Conservation (phyloP, 37 sponge, comb jelly and placozoan species). For the Mnemiopsis leidyi region DNA sequence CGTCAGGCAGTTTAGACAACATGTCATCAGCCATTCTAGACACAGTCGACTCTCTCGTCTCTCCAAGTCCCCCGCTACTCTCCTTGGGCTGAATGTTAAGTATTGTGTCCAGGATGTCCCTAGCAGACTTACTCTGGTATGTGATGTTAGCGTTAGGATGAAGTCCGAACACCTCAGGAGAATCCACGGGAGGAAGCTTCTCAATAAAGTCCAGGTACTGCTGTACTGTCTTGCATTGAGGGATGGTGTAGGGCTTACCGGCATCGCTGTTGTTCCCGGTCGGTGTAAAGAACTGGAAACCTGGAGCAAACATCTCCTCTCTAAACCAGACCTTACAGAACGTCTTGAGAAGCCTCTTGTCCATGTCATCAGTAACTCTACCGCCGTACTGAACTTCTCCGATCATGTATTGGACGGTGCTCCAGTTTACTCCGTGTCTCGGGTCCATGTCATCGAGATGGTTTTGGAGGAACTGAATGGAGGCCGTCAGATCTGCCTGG, state of each 20-base stretch:
- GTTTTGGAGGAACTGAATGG: conserved; percentile 96
- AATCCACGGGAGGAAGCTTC: conserved; percentile 89
- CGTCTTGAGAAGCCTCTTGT: conserved; percentile 94
- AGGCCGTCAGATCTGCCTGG: conserved; percentile 94
- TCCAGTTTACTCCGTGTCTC: conserved; percentile 92
- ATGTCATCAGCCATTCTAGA: conserved; percentile 94
- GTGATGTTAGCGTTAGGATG: conserved; percentile 99
- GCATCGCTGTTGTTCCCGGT: background rate
- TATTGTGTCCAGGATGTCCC: conserved; percentile 90
- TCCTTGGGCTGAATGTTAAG: conserved; percentile 98
- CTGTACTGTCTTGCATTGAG: conserved; percentile 77
- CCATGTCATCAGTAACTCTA: conserved; percentile 97
- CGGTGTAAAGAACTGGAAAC: conserved; percentile 27
- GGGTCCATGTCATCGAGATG: conserved; percentile 97
- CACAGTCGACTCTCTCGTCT: conserved; percentile 95
- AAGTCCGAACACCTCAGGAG: conserved; percentile 98
- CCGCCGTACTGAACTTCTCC: conserved; percentile 99
- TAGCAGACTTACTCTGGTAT: conserved; percentile 95
- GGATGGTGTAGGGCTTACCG: conserved; percentile 78
- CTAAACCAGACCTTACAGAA: conserved; percentile 76
- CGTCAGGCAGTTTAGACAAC: conserved; percentile 86
- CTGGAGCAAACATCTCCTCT: conserved; percentile 53
- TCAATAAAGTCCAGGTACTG: conserved; percentile 89
- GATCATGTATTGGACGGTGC: conserved; percentile 98
- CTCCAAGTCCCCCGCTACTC: conserved; percentile 91